These are phyloP conservation scores for Brachylomia viminalis DNA, from an alignment of 2,888 invertebrate genomes.

Conservation along the genomic window DNA sequence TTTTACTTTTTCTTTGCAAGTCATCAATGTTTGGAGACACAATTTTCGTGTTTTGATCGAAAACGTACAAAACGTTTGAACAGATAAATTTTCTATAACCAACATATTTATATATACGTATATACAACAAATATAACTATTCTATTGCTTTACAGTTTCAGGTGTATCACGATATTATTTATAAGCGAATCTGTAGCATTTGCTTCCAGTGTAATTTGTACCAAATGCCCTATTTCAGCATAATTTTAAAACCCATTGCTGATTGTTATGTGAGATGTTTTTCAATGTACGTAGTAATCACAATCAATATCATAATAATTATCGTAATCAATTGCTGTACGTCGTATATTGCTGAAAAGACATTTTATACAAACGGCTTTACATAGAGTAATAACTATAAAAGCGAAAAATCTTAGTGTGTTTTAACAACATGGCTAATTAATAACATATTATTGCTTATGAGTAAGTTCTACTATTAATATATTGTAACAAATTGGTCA, in stretches of 20 bases:
- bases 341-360: background rate
- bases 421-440: slow-evolving; percentile 54
- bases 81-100: slow-evolving; percentile 40
- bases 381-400: slow-evolving; percentile 12
- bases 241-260: background rate
- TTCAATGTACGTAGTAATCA: background rate
- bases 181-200: slow-evolving; percentile 38
- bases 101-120: slow-evolving; percentile 42
- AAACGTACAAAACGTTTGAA: slow-evolving; percentile 37
- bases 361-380: slow-evolving; percentile 6
- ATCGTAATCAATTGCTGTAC: background rate
- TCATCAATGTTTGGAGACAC: background rate
- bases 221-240: background rate
- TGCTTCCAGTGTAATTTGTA: slow-evolving; percentile 28
- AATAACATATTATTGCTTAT: slow-evolving; percentile 65
- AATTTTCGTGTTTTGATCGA: slow-evolving; percentile 17
- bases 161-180: slow-evolving; percentile 65
- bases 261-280: background rate
- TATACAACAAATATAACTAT: slow-evolving; percentile 70
- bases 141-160: slow-evolving; percentile 77
- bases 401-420: slow-evolving; percentile 43
- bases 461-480: slow-evolving; percentile 54
- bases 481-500: slow-evolving; percentile 67
- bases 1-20: background rate
- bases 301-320: too few relatives aligned